Conservation (phyloP, 2,797 vertebrate genomes). For the Macropus fuliginosus region DNA sequence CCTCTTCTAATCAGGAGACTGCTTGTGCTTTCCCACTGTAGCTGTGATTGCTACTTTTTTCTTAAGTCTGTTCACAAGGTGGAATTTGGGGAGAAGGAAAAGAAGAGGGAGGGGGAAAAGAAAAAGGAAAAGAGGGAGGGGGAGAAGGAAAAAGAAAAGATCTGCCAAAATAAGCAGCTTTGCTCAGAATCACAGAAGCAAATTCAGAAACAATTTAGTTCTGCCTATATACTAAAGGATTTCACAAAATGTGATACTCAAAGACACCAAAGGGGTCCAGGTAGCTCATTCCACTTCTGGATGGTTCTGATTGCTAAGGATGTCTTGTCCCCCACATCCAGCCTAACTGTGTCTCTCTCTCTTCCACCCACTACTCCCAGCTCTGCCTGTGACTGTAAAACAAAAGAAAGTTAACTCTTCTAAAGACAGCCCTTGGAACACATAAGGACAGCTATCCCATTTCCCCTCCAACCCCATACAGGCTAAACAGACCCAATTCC, state of each 20-base stretch:
- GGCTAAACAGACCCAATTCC: background rate
- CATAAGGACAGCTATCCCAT: background rate
- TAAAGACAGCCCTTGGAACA: background rate
- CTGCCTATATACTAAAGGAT: background rate
- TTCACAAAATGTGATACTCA: background rate
- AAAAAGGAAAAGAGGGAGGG: background rate
- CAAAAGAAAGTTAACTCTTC: background rate
- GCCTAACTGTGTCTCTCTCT: background rate
- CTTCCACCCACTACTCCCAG: background rate
- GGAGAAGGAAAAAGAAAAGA: background rate
- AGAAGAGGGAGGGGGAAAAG: background rate
- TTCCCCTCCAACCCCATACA: background rate
- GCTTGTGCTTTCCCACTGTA: background rate
- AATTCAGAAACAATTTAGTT: background rate
- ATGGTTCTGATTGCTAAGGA: background rate
- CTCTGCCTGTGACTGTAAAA: background rate
- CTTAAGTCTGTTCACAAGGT: background rate
- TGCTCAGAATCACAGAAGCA: background rate
- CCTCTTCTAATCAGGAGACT: background rate
- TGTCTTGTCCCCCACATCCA: background rate
- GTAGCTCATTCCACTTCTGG: background rate
- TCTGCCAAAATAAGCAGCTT: background rate
- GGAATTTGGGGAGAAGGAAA: background rate
- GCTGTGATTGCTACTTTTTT: background rate
- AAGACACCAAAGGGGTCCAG: background rate